Evolutionary conservation across 1,140 invertebrate species (phyloP).

Genomic region (Dysdera silvatica): DNA sequence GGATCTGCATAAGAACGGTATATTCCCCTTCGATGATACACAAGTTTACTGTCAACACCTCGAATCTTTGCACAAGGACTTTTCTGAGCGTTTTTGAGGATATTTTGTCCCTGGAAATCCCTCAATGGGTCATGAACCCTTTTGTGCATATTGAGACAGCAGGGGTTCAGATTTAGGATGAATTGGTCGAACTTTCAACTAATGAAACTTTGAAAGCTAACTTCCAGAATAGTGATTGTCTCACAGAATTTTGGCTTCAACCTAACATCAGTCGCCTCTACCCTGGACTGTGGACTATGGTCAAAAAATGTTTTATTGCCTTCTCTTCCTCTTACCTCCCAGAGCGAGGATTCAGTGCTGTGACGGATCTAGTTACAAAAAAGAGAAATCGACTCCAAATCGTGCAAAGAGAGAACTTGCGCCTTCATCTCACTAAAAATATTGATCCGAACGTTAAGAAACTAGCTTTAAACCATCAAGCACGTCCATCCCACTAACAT

Average conservation of each 20-base stretch:
- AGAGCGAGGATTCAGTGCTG: constrained; percentile 25
- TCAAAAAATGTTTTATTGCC: constrained; percentile 28
- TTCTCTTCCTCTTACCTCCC: constrained; percentile 29
- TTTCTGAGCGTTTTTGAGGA: constrained; percentile 30
- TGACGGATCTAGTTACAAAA: constrained; percentile 18
- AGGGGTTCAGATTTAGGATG: neutral
- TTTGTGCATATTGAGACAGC: constrained; percentile 11
- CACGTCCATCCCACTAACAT: neutral
- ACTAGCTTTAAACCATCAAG: neutral
- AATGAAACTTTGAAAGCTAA: constrained; percentile 20
- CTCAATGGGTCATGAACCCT: constrained; percentile 24
- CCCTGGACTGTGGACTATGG: constrained; percentile 15
- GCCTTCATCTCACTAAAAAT: neutral
- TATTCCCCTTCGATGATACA: neutral
- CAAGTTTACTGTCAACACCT: neutral
- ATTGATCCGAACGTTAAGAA: neutral
- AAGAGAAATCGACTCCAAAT: constrained; percentile 15
- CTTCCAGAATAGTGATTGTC: constrained; percentile 24
- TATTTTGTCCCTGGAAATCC: constrained; percentile 9
- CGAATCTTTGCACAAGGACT: constrained; percentile 17
- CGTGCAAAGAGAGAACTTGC: constrained; percentile 10
- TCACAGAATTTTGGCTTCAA: constrained; percentile 29
- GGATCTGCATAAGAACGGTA: constrained; percentile 3
- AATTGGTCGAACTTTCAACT: constrained; percentile 12
- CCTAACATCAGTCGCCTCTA: constrained; percentile 21